phyloP scores from a whole-genome alignment of 2,113 vertebrate species.

The Prietella phreatophila region DNA sequence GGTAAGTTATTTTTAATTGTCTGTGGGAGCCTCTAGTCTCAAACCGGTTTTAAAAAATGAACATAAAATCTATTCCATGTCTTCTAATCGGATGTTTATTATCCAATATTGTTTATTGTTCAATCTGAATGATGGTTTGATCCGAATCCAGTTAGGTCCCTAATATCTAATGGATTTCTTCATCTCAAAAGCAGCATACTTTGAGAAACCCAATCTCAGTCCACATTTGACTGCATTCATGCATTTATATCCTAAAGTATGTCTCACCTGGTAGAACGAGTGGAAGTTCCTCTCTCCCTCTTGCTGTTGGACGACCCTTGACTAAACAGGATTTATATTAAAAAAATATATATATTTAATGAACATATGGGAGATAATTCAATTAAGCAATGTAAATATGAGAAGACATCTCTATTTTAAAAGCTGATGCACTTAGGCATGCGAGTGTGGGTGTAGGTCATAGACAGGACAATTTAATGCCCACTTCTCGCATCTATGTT shows the following conservation, averaged over 20 bases:
- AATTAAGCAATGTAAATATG: neutral
- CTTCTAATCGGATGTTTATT: neutral
- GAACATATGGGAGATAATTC: neutral
- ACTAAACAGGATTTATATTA: conserved; percentile 66
- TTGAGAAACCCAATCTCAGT: neutral
- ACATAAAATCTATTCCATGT: neutral
- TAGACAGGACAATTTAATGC: neutral
- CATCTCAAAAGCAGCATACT: neutral
- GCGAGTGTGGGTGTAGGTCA: neutral
- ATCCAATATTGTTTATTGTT: neutral
- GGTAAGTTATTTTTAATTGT: neutral
- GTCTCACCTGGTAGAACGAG: conserved; percentile 86
- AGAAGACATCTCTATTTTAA: neutral
- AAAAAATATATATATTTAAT: no score
- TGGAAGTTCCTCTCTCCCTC: conserved; percentile 92
- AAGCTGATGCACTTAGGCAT: neutral
- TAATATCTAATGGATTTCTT: neutral
- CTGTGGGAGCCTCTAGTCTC: neutral
- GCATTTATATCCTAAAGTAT: neutral
- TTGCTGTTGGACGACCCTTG: conserved; percentile 88
- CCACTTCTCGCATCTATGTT: neutral
- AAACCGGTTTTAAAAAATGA: neutral
- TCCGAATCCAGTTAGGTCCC: neutral
- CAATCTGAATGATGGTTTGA: neutral
- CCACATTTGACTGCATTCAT: neutral